Base-by-base conservation (phyloP, 2,113 vertebrate species). In the Tachysurus fulvidraco region DNA sequence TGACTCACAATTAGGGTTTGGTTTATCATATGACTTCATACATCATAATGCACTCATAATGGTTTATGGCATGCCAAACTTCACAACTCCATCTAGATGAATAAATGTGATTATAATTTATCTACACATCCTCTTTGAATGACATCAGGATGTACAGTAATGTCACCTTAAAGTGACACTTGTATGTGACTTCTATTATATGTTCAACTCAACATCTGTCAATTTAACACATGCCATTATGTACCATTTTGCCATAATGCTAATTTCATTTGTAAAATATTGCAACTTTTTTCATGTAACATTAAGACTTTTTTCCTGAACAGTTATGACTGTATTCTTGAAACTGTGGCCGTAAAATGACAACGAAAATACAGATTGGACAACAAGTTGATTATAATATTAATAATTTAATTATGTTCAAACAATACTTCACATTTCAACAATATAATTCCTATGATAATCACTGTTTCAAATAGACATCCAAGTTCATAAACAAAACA, bases 381-480 rank as follows among this genome's bases (percentile, higher is more conserved):
- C 2, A 1, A 76, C 50, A 50, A 76, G 50, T 25, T 41, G 10
- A 76, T 9, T 23, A 74, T 50, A 76, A 50, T 25, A 25, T 23
- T 76, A 50, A 1, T 25, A 76, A 76, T 13, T 46, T 74, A 5
- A 76, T 76, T 5, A 46, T 16, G 25, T 83, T 57, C 50, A 54
- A 71, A 54, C 65, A 67, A 14, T 52, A 10, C 23, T 69, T 83
- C n/a, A 69, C 64, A 71, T 57, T 71, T 71, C 57, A 5, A 36
- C 52, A 46, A 55, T 21, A 28, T 0, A n/a, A 3, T n/a, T 55
- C 13, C 28, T 13, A 23, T 46, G 17, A 71, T 23, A n/a, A 36
- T 17, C 60, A 79, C 52, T 28, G 76, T 54, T 55, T 69, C 54
- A 23, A 41, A 73, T 55, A 83, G 23, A 41, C 65, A 83, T 71